phyloP scores from a whole-genome alignment of 1,140 invertebrate genomes.

The Lineus longissimus region DNA sequence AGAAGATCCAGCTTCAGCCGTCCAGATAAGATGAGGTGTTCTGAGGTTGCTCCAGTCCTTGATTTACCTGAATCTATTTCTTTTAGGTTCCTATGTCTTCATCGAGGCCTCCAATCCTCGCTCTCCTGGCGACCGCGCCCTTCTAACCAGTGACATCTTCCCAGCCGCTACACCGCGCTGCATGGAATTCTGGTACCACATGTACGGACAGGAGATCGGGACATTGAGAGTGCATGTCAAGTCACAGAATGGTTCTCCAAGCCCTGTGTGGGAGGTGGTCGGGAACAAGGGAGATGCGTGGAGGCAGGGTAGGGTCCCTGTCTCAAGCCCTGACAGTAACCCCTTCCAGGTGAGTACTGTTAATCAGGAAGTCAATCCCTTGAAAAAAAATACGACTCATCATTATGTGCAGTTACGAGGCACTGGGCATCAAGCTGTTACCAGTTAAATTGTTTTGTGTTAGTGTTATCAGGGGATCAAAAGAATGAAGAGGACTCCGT shows the following conservation, averaged over 20 bases:
- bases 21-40: no score
- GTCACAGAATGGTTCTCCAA: not conserved
- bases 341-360: no score
- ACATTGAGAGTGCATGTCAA: constrained; percentile 6
- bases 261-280: constrained; percentile 6
- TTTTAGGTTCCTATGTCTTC: constrained; percentile 23
- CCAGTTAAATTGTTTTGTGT: no score
- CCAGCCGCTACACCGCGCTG: constrained; percentile 2
- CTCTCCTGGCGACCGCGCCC: constrained; percentile 17
- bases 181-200: constrained; percentile 47
- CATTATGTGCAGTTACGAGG: no score
- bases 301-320: not conserved
- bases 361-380: no score
- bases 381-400: no score
- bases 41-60: no score
- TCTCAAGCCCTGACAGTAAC: no score
- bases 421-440: no score
- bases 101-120: constrained; percentile 25
- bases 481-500: no score
- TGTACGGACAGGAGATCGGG: constrained; percentile 36
- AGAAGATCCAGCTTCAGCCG: no score
- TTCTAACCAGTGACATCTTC: not conserved
- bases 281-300: constrained; percentile 13
- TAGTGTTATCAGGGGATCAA: no score
- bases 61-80: not conserved